Evolutionary conservation across 2,888 invertebrate species (phyloP).

Genomic region (Hedya salicella): DNA sequence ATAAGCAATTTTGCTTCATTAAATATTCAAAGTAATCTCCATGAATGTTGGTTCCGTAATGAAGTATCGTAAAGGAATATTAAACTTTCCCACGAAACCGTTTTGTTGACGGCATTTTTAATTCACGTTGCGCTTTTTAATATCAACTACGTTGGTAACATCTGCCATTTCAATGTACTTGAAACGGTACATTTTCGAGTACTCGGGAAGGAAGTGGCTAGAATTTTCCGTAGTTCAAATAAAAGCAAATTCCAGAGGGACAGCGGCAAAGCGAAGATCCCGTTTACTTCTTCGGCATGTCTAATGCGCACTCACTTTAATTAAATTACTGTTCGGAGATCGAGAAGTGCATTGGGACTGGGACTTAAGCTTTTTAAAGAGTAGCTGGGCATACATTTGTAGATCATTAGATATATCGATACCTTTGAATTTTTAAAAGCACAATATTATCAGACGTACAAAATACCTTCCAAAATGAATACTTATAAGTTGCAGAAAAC

Average conservation of each 20-base stretch:
- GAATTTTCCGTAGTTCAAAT: constrained; percentile 55
- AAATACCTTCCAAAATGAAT: no score
- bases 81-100: constrained; percentile 17
- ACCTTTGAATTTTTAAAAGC: no score
- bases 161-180: constrained; percentile 30
- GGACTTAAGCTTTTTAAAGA: constrained; percentile 54
- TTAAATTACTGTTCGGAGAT: constrained; percentile 72
- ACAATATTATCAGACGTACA: no score
- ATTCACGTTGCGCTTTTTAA: constrained; percentile 28
- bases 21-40: constrained; percentile 13
- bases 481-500: no score
- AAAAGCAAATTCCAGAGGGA: constrained; percentile 54
- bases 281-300: constrained; percentile 64
- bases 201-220: constrained; percentile 48
- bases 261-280: constrained; percentile 56
- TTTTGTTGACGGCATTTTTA: constrained; percentile 17
- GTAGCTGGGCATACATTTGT: constrained; percentile 41
- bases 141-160: constrained; percentile 18
- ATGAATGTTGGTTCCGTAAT: background rate
- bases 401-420: background rate
- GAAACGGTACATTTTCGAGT: constrained; percentile 36
- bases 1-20: constrained; percentile 4
- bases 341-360: constrained; percentile 57
- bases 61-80: constrained; percentile 15
- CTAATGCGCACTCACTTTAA: constrained; percentile 71